phyloP scores from a whole-genome alignment of 2,113 vertebrate species.

The Phrynosoma platyrhinos region DNA sequence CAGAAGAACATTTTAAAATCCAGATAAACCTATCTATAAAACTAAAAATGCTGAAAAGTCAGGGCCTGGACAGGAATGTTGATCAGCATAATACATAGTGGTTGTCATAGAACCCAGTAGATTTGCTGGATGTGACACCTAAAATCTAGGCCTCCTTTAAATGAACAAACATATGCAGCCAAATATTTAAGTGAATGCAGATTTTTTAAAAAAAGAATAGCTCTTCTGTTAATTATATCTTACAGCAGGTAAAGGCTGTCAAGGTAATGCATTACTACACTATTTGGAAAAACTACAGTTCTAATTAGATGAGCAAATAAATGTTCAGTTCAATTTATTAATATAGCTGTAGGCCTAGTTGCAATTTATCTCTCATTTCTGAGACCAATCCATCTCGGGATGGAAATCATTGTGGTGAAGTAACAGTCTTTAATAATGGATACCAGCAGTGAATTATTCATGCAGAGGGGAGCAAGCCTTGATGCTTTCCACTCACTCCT shows the following conservation, averaged over 20 bases:
- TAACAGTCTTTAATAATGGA: constrained; percentile 84
- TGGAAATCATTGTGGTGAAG: constrained; percentile 79
- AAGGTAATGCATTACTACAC: constrained; percentile 72
- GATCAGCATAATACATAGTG: neutral
- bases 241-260: constrained; percentile 70
- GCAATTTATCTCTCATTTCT: constrained; percentile 82
- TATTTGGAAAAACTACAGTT: constrained; percentile 77
- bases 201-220: constrained; percentile 48
- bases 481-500: constrained; percentile 77
- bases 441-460: constrained; percentile 83
- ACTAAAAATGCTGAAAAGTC: neutral
- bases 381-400: constrained; percentile 72
- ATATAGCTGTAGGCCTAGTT: constrained; percentile 82
- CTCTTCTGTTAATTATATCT: constrained; percentile 72
- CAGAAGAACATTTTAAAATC: neutral
- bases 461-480: constrained; percentile 70
- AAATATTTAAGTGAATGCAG: constrained; percentile 51
- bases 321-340: constrained; percentile 85
- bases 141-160: constrained; percentile 46
- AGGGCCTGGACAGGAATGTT: constrained; percentile 22
- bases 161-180: constrained; percentile 39
- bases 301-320: constrained; percentile 87
- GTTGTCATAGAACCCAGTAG: constrained; percentile 15
- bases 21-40: neutral
- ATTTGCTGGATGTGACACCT: neutral